Evolutionary conservation across 2,113 vertebrate genomes (phyloP), one percentile per base, ranked within the genome.

Genomic region (Tricholaema leucomelas): DNA sequence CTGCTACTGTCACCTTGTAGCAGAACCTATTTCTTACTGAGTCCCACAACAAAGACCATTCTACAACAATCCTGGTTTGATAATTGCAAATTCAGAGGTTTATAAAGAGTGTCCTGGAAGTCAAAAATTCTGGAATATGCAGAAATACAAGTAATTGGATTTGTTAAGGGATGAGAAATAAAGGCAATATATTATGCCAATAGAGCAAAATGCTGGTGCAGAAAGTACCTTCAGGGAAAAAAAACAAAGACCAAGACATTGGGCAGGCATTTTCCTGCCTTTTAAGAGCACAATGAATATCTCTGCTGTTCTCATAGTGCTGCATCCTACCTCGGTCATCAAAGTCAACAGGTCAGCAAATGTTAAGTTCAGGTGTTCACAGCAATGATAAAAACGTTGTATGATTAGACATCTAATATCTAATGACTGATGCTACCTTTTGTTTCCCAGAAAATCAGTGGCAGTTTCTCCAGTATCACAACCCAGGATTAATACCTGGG

Each of bases 311-410:
- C 14, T 4, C 25, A 14, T 1, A 38, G n/a, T 4, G 2, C 28
- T 1, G 3, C 3, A 5, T 5, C 50, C 74, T 50, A 40, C 66
- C 59, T 14, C 2, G 1, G 10, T 5, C 75, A 7, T 2, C 36
- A 17, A 15, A 2, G 1, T 10, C 24, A 76, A 9, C 9, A 10
- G 0, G 1, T 0, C 63, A 31, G 67, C 3, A 74, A 70, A 44
- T 44, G 1, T 10, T 23, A 25, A 31, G 6, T 30, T 31, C 9
- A 3, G 84, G 24, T 8, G 14, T 7, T 80, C 7, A 31, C 3
- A 74, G 5, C 24, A 40, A 85, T 7, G 2, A 15, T 0, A 9
- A 17, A 55, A 55, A 18, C 13, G 64, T 12, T 56, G 15, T 48
- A 46, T 0, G 1, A 58, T 9, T 36, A 76, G 28, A 13, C 18